These are phyloP conservation scores for Sardina pilchardus DNA, from an alignment of 2,113 vertebrate genomes.

Conservation along the genomic window DNA sequence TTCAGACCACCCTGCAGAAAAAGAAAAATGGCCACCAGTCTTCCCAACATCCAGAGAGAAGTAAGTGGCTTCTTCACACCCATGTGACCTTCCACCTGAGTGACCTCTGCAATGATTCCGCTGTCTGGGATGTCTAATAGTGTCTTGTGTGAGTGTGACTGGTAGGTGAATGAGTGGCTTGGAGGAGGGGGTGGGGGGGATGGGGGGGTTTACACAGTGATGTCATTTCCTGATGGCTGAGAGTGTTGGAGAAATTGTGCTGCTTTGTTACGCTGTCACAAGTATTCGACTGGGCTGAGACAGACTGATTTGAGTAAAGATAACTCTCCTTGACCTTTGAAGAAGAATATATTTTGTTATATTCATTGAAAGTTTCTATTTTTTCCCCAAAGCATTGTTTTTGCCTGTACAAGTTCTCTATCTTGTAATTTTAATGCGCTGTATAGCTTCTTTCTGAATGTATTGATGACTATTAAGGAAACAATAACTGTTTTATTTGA, in stretches of 20 bases:
- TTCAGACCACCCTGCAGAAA: constrained; percentile 54
- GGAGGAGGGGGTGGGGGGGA: not conserved
- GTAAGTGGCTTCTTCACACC: constrained; percentile 57
- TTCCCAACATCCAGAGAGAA: constrained; percentile 67
- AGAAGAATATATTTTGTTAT: constrained; percentile 76
- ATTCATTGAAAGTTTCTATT: constrained; percentile 71
- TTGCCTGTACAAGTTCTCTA: constrained; percentile 55
- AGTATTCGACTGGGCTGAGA: constrained; percentile 11
- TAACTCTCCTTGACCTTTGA: constrained; percentile 59
- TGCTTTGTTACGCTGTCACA: constrained; percentile 37
- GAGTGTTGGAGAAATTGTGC: constrained; percentile 32
- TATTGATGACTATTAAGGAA: constrained; percentile 56
- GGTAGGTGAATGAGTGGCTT: not conserved
- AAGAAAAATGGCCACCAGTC: constrained; percentile 65
- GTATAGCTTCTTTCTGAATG: constrained; percentile 73
- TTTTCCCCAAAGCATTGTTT: constrained; percentile 63
- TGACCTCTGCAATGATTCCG: constrained; percentile 66
- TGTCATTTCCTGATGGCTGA: not conserved
- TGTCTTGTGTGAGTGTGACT: not conserved
- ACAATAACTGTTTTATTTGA: constrained; percentile 44
- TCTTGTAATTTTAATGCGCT: constrained; percentile 63
- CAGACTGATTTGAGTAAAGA: constrained; percentile 53
- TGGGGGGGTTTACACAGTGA: not conserved
- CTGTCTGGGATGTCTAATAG: not conserved
- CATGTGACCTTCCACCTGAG: constrained; percentile 53